phyloP scores from a whole-genome alignment of 2,113 vertebrate species.

The Danio rerio region GRCz12tu NC_133192.1:31108501-31109000 shows the following conservation, averaged over 20 bases:
- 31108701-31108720: neutral
- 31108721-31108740: neutral
- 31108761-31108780: neutral
- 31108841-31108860: neutral
- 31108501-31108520: slow-evolving; percentile 73
- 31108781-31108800: too few species aligned
- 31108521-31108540: slow-evolving; percentile 83
- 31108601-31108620: slow-evolving; percentile 52
- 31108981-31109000: too few species aligned
- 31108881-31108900: neutral
- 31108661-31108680: slow-evolving; percentile 54
- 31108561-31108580: slow-evolving; percentile 79
- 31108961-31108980: too few species aligned
- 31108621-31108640: slow-evolving; percentile 56
- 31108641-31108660: slow-evolving; percentile 29
- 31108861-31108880: too few species aligned
- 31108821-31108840: too few species aligned
- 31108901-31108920: too few species aligned
- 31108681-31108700: slow-evolving; percentile 41
- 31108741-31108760: neutral
- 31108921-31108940: too few species aligned
- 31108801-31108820: too few species aligned
- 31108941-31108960: too few species aligned
- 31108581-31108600: slow-evolving; percentile 72
- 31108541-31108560: slow-evolving; percentile 81